Evolutionary conservation across 35 echinoderm and acorn worm genomes (phyloP), one percentile per base, ranked within the genome.

Genomic region (Apostichopus parvimensis): DNA sequence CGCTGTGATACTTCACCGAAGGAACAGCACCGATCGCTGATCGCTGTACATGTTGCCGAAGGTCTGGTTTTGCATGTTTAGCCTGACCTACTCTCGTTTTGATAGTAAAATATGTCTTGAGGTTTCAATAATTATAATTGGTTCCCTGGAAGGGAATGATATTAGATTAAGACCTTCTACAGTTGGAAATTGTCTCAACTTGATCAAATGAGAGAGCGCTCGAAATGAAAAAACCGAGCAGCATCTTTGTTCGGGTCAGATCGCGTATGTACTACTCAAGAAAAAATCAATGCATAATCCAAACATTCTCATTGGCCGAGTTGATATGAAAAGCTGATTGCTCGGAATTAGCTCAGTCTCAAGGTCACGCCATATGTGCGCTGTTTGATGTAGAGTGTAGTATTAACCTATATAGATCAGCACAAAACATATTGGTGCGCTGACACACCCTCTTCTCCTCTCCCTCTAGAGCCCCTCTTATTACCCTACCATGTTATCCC

Each of bases 111-210:
- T 75, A 22, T 75, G 17, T 75, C 71, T 75, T 14, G 14, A 18
- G n/a, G 71, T 18, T 75, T 75, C 6, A 75, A 75, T 75, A 14
- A 75, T 75, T 75, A 75, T 75, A 75, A 75, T 75, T 75, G 71
- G 71, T 18, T 12, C 58, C 12, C 6, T 13, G 71, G 4, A 75
- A n/a, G 17, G 17, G n/a, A 22, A 75, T 7, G 71, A 7, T 22
- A 75, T 75, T 75, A 18, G 15, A n/a, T 75, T 75, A 75, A 18
- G 21, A 75, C 71, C 71, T n/a, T 75, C 17, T 7, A 20, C 71
- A 75, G 71, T 22, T 75, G 15, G 71, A 75, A 18, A 75, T 20
- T 18, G 17, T 75, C 71, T 75, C 71, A 9, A 12, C 58, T 61
- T 61, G 71, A 75, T 75, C 6, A 75, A 75, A 75, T 75, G 71